phyloP scores from a whole-genome alignment of 2,888 invertebrate genomes.

The Tupiocoris notatus region DNA sequence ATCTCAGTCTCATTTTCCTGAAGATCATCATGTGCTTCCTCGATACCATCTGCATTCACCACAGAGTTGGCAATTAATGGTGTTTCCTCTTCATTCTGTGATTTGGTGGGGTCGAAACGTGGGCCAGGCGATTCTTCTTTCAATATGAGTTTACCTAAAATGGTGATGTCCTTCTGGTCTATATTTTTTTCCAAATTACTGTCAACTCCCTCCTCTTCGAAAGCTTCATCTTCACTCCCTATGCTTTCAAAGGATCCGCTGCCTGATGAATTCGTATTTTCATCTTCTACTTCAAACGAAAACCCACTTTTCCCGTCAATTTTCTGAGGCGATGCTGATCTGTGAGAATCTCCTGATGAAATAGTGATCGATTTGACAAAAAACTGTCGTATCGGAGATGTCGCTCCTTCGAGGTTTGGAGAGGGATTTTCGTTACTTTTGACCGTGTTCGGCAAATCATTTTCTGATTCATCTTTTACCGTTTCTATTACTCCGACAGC shows the following conservation, averaged over 20 bases:
- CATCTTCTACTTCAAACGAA: background rate
- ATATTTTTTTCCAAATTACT: slow-evolving; percentile 11
- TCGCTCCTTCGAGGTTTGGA: background rate
- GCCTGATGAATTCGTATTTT: background rate
- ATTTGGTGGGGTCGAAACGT: background rate
- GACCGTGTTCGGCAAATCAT: background rate
- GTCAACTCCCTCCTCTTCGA: slow-evolving; percentile 2
- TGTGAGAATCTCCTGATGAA: slow-evolving; percentile 6
- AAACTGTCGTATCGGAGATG: slow-evolving; percentile 11
- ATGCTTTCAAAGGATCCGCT: slow-evolving; percentile 17
- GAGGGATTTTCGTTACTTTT: background rate
- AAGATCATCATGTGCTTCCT: background rate
- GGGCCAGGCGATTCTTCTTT: slow-evolving; percentile 1
- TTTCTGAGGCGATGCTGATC: background rate
- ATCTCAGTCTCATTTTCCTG: slow-evolving; percentile 13
- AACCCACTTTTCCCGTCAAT: background rate
- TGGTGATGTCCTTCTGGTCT: slow-evolving; percentile 14
- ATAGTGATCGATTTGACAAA: slow-evolving; percentile 30
- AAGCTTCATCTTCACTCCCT: slow-evolving; percentile 2
- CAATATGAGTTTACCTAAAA: slow-evolving; percentile 23
- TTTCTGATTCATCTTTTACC: too few relatives aligned
- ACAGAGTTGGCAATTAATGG: background rate
- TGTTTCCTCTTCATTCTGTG: background rate
- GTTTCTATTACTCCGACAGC: background rate
- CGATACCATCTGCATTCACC: background rate